phyloP scores from a whole-genome alignment of 2,113 vertebrate species.

The Dendrocopos noguchii region DNA sequence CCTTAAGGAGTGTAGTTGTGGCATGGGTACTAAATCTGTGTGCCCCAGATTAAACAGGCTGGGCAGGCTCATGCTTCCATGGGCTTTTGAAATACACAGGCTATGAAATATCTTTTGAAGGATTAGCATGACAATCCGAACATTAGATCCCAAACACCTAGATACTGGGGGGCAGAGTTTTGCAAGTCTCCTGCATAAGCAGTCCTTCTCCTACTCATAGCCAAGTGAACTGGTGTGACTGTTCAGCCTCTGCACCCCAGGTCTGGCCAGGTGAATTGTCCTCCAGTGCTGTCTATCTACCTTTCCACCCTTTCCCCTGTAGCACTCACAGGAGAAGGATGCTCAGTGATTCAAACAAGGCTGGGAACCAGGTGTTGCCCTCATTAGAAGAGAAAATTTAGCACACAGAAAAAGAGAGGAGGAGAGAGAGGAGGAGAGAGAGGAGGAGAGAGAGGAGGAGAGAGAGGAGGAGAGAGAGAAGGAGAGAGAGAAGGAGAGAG shows the following conservation, averaged over 20 bases:
- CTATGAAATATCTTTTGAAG: not conserved
- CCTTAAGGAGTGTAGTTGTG: not conserved
- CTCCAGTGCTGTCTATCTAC: not conserved
- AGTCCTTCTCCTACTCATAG: not conserved
- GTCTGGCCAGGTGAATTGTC: not conserved
- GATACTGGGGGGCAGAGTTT: not conserved
- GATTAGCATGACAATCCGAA: not conserved
- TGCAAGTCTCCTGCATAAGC: not conserved
- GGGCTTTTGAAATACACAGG: not conserved
- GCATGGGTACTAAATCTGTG: not conserved
- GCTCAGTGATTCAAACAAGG: not conserved
- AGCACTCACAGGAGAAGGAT: not conserved
- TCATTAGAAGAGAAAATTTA: constrained; percentile 40
- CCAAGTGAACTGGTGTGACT: not conserved
- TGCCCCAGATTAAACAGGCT: not conserved
- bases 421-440: not conserved
- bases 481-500: not conserved
- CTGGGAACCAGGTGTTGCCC: constrained; percentile 41
- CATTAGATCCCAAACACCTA: not conserved
- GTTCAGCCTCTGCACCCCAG: not conserved
- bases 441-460: not conserved
- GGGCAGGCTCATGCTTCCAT: not conserved
- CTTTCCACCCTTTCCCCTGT: not conserved
- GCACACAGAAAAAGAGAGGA: not conserved
- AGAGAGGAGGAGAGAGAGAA: not conserved